Evolutionary conservation across 2,113 vertebrate genomes (phyloP), one percentile per base, ranked within the genome.

Genomic region (Hypocryptadius cinnamomeus): DNA sequence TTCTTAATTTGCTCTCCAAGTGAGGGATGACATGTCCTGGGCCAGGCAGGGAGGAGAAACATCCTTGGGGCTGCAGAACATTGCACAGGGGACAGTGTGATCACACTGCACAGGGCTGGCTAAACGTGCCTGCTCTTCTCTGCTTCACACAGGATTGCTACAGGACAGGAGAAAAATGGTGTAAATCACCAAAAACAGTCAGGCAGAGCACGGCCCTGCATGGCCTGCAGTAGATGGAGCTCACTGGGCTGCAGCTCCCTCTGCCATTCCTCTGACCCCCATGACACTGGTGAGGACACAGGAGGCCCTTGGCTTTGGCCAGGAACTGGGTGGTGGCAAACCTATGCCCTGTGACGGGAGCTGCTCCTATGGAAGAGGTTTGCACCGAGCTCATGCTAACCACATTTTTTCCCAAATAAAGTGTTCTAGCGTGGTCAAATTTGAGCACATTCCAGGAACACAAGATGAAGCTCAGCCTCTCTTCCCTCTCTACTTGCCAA

Each of bases 341-440:
- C 50, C 37, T 50, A 40, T 0, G 2, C 45, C 53, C 40, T 11
- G 18, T 9, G 25, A 16, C 0, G 1, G 17, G 53, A 86, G 50
- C 70, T 57, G 74, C 74, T 89, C 54, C 61, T 40, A 2, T 4
- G 48, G 73, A 74, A 66, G 72, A 42, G 35, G 19, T 84, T 76
- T 85, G 65, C 28, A 47, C 61, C 0, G 0, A 78, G 76, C 33
- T 77, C 33, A 20, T 39, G 59, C 60, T 87, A 66, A 77, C 45
- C 5, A 4, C 89, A 79, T 85, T 92, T 95, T 92, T 95, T 90
- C 92, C 93, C 85, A 90, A 94, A 96, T 91, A 93, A 93, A 96
- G 82, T 54, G 50, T 78, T 94, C 84, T 59, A 89, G 87, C 47
- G 4, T 92, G 91, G 93, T 92, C 81, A 94, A 93, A 94, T 93